phyloP scores from a whole-genome alignment of 2,113 vertebrate genomes.

The Vombatus ursinus region DNA sequence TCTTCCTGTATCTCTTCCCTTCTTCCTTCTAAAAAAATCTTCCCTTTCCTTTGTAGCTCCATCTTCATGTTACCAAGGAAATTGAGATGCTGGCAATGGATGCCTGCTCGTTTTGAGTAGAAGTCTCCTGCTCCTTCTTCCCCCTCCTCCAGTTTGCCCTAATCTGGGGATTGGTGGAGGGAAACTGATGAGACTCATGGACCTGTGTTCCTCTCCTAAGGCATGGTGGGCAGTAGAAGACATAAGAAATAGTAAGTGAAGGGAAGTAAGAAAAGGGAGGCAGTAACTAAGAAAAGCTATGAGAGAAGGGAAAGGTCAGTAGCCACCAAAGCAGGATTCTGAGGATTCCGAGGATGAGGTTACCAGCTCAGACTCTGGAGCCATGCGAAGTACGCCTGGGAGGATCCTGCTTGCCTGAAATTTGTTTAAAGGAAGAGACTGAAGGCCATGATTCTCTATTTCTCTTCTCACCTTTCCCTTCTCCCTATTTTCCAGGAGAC shows the following conservation, averaged over 20 bases:
- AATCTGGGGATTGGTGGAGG: background rate
- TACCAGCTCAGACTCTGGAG: background rate
- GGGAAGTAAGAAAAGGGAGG: background rate
- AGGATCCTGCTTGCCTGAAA: background rate
- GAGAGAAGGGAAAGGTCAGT: background rate
- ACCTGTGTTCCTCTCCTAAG: background rate
- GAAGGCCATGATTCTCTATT: background rate
- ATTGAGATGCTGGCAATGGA: background rate
- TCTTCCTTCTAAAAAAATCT: background rate
- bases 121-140: background rate
- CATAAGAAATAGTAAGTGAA: background rate
- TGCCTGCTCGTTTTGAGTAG: background rate
- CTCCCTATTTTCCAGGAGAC: background rate
- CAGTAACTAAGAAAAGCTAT: background rate
- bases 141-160: background rate
- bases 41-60: background rate
- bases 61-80: background rate
- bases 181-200: background rate
- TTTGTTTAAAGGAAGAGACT: background rate
- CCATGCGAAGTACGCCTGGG: background rate
- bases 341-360: background rate
- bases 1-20: background rate
- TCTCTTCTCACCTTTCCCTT: background rate
- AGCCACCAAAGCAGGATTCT: background rate
- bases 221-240: background rate